Base-by-base conservation (phyloP, 2,113 vertebrate genomes). In the Caranx melampygus region DNA sequence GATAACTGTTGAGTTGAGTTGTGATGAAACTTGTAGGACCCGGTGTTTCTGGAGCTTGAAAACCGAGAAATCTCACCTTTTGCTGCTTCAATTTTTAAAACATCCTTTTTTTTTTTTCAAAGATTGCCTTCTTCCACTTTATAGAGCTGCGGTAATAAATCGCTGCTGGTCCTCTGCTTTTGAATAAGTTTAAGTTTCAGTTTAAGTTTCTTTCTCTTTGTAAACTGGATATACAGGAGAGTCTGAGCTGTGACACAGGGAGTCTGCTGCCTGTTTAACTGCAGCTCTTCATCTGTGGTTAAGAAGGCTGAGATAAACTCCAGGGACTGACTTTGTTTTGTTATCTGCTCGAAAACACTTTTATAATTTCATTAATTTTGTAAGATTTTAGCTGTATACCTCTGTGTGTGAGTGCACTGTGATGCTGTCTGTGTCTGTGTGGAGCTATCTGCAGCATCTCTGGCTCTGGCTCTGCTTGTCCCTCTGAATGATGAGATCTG, bases 371-470 rank as follows among this genome's bases (percentile, higher is more conserved):
- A n/a, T 60, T 68, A 0, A 4, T 62, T 37, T 58, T 21, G n/a
- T 44, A 12, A 8, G 42, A 31, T 16, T 65, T 49, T 40, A n/a
- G 55, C 45, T 45, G 1, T 20, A n/a, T 52, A 58, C 47, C 51
- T 52, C 47, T n/a, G 2, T n/a, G 2, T n/a, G 51, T 52, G 10
- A 40, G 59, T 61, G 59, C 59, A 20, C 10, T 44, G 20, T 3
- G 2, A 62, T 61, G 40, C n/a, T 34, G 58, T 26, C 65, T 76
- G 14, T 72, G 76, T 11, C 35, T 18, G 66, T 79, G 11, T 35
- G 0, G 42, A 87, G 65, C 21, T 64, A 83, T 87, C 72, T 45
- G 35, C 2, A 49, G 78, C 72, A 86, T 91, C 87, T 86, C 61
- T 35, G 14, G 67, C 57, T 2, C 52, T 44, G 78, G 57, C 81